These are phyloP conservation scores for Aphelocoma californica DNA, from an alignment of 2,797 vertebrate species.

Conservation along the genomic window DNA sequence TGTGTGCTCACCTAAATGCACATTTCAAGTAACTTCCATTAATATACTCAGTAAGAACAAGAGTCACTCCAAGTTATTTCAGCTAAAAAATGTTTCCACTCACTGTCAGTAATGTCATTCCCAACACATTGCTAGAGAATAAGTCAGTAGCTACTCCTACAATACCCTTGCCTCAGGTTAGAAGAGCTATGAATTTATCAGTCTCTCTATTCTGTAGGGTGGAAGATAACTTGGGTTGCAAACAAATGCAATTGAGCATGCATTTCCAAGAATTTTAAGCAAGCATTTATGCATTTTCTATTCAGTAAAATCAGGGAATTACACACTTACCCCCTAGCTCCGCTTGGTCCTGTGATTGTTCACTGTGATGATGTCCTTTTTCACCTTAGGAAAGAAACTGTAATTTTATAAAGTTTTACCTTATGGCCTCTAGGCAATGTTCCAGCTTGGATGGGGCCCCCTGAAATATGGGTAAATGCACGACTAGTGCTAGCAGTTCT, in stretches of 20 bases:
- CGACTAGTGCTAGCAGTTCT: not conserved
- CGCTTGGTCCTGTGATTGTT: not conserved
- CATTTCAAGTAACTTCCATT: not conserved
- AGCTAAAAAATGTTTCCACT: not conserved
- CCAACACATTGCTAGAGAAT: not conserved
- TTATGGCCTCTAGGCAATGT: not conserved
- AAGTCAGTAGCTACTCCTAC: not conserved
- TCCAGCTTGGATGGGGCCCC: not conserved
- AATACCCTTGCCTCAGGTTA: constrained; percentile 30
- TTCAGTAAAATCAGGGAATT: not conserved
- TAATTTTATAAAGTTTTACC: not conserved
- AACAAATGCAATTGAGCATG: not conserved
- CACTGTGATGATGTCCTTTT: not conserved
- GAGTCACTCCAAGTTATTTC: constrained; percentile 21
- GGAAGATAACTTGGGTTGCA: not conserved
- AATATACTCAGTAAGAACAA: not conserved
- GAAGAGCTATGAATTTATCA: constrained; percentile 17
- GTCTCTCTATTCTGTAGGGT: not conserved
- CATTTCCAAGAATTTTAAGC: not conserved
- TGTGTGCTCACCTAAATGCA: not conserved
- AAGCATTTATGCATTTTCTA: not conserved
- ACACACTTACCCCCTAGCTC: not conserved
- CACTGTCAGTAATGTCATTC: not conserved
- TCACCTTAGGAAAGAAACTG: not conserved
- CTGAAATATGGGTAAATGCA: not conserved